Evolutionary conservation across 2,888 invertebrate species (phyloP).

Genomic region (Himalopsyche kuldschensis): DNA sequence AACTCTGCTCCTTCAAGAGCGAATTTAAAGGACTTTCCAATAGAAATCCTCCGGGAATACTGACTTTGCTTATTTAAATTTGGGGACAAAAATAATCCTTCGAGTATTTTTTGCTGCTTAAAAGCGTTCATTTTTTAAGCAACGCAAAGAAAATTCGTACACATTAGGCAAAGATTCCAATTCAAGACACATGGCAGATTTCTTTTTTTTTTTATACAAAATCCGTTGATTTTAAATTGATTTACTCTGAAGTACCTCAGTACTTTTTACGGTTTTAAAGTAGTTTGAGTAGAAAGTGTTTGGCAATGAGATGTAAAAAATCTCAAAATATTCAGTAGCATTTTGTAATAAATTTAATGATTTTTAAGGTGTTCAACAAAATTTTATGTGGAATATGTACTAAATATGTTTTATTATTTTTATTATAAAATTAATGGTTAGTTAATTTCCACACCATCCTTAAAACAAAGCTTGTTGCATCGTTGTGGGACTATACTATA

Average conservation of each 20-base stretch:
- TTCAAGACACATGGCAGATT: background rate
- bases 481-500: too few relatives aligned
- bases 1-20: background rate
- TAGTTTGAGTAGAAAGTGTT: too few relatives aligned
- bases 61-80: background rate
- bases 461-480: too few relatives aligned
- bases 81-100: background rate
- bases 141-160: background rate
- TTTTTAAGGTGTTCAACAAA: too few relatives aligned
- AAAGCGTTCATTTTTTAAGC: background rate
- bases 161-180: background rate
- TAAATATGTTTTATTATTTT: too few relatives aligned
- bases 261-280: too few relatives aligned
- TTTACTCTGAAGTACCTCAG: background rate
- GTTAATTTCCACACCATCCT: too few relatives aligned
- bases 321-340: too few relatives aligned
- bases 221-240: background rate
- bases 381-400: too few relatives aligned
- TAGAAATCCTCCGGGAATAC: background rate
- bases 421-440: too few relatives aligned
- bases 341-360: too few relatives aligned
- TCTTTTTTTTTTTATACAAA: background rate
- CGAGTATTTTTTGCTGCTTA: background rate
- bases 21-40: background rate
- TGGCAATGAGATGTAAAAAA: too few relatives aligned